Conservation (phyloP, 2,888 invertebrate genomes). For the Julus scanicus region DNA sequence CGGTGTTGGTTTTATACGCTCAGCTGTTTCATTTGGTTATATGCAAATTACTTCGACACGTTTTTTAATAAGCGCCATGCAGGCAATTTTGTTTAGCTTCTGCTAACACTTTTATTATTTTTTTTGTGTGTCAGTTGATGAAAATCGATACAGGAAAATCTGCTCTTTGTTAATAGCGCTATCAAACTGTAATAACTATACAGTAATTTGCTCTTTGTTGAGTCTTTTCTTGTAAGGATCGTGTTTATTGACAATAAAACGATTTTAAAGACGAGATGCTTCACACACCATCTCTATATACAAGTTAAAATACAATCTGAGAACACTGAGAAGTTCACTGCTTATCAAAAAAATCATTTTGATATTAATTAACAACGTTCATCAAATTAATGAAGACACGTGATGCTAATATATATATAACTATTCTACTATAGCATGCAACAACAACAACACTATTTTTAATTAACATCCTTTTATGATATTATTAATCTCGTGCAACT, state of each 20-base stretch:
- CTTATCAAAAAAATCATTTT: too few relatives aligned
- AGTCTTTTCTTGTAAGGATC: conserved; percentile 42
- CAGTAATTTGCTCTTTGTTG: conserved; percentile 39
- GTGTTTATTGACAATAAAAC: conserved; percentile 23
- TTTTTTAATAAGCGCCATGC: conserved; percentile 39
- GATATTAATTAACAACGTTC: too few relatives aligned
- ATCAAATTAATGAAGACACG: too few relatives aligned
- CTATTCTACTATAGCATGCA: too few relatives aligned
- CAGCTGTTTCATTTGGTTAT: conserved; percentile 42
- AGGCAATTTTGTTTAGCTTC: neutral
- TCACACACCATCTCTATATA: neutral
- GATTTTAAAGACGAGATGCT: conserved; percentile 26
- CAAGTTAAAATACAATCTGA: too few relatives aligned
- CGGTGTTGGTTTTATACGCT: conserved; percentile 5
- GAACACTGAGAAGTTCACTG: too few relatives aligned
- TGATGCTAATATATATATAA: too few relatives aligned
- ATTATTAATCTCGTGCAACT: too few relatives aligned
- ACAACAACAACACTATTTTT: too few relatives aligned
- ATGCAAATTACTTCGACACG: conserved; percentile 35
- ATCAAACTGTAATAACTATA: conserved; percentile 39
- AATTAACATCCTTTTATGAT: too few relatives aligned
- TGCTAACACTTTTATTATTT: neutral
- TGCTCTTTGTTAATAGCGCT: conserved; percentile 37
- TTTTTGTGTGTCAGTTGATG: neutral
- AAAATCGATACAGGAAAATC: conserved; percentile 23